Evolutionary conservation across 2,888 invertebrate genomes (phyloP).

Genomic region (Slavum lentiscoides): DNA sequence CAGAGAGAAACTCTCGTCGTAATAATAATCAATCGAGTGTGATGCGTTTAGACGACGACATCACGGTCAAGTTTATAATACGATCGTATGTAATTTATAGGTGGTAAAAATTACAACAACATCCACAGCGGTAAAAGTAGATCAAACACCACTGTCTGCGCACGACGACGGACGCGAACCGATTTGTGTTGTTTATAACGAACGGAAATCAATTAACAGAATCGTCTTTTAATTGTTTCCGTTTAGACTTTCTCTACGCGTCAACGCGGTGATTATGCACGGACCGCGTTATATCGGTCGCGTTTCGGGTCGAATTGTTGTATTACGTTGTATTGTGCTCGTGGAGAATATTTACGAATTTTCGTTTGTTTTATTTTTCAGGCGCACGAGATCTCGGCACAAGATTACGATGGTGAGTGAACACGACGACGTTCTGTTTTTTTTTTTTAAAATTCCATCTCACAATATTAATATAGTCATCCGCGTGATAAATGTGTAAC

Average conservation of each 20-base stretch:
- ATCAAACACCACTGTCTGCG: neutral
- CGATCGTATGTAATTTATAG: neutral
- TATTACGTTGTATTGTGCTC: too few relatives aligned
- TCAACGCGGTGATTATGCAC: neutral
- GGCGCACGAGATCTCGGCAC: slow-evolving; percentile 50
- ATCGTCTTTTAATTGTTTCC: neutral
- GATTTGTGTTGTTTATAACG: neutral
- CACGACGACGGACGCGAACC: neutral
- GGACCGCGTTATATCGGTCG: too few relatives aligned
- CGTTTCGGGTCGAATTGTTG: neutral
- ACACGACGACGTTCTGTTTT: too few relatives aligned
- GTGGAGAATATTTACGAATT: neutral
- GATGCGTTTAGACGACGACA: slow-evolving; percentile 33
- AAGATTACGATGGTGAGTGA: slow-evolving; percentile 55
- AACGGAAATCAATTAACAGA: neutral
- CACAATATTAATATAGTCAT: too few relatives aligned
- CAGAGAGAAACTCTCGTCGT: neutral
- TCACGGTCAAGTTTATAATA: slow-evolving; percentile 34
- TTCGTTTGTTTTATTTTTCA: slow-evolving; percentile 52
- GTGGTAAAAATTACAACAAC: too few relatives aligned
- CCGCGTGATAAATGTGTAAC: too few relatives aligned
- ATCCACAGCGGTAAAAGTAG: slow-evolving; percentile 36
- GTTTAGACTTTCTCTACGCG: neutral
- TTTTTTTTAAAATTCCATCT: too few relatives aligned
- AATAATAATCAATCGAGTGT: slow-evolving; percentile 23